Conservation (phyloP, 2,797 vertebrate species). For the Sorex maritimensis region DNA sequence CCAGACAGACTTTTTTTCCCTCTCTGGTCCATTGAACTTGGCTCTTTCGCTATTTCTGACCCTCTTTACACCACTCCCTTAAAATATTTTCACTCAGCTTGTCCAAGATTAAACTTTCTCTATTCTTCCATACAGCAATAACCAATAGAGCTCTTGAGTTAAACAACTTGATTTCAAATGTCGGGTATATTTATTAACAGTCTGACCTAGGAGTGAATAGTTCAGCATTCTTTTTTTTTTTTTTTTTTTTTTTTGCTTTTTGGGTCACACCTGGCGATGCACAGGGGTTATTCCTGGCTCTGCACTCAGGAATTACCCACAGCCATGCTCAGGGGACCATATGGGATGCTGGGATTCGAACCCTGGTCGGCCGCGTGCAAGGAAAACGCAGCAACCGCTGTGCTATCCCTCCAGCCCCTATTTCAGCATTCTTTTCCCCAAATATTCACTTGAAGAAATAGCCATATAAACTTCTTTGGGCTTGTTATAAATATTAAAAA, state of each 20-base stretch:
- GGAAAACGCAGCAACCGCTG: too few species aligned
- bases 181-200: background rate
- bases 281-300: too few species aligned
- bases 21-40: background rate
- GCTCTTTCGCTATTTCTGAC: background rate
- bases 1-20: background rate
- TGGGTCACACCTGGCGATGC: too few species aligned
- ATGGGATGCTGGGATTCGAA: too few species aligned
- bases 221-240: background rate
- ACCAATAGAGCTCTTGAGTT: background rate
- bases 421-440: background rate
- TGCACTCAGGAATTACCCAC: too few species aligned
- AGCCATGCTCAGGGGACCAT: too few species aligned
- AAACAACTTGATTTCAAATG: slow-evolving; percentile 1
- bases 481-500: background rate
- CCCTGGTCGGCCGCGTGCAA: too few species aligned
- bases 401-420: too few species aligned
- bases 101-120: background rate
- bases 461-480: background rate
- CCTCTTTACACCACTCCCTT: background rate
- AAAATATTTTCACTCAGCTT: background rate
- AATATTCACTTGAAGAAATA: slow-evolving; percentile 5
- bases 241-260: background rate
- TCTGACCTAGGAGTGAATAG: background rate
- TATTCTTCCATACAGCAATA: background rate